Evolutionary conservation across 2,797 vertebrate genomes (phyloP).

Genomic region (Phalanger gymnotis): DNA sequence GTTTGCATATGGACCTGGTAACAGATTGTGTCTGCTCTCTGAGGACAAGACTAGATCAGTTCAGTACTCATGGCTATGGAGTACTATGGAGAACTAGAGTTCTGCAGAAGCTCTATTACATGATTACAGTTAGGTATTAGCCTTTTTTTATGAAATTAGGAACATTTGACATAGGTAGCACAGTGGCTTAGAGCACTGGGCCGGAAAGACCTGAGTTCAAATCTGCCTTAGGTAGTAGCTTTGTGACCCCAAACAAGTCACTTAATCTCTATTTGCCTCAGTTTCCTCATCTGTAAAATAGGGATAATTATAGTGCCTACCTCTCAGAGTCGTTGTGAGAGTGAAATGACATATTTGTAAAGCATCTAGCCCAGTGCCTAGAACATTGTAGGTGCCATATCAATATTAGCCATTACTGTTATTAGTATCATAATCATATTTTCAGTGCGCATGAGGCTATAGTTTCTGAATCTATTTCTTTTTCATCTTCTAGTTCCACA

Average conservation of each 20-base stretch:
- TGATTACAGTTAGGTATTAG: background rate
- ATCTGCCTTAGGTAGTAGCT: background rate
- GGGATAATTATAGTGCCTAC: background rate
- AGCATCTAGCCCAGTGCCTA: background rate
- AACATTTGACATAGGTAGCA: background rate
- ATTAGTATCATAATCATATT: background rate
- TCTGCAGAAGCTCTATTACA: background rate
- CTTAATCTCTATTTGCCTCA: background rate
- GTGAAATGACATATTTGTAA: background rate
- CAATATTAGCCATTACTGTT: background rate
- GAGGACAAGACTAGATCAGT: background rate
- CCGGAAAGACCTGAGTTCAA: background rate
- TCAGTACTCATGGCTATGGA: background rate
- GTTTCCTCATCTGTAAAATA: background rate
- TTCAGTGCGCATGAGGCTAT: background rate
- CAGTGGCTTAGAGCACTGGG: no score
- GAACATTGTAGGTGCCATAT: background rate
- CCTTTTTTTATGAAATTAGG: background rate
- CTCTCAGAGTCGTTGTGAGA: background rate
- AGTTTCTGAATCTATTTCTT: background rate
- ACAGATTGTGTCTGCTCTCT: background rate
- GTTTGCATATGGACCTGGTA: background rate
- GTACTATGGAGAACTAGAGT: background rate
- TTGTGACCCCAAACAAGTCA: background rate
- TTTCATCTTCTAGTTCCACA: slow-evolving; percentile 1